These are phyloP conservation scores for Egretta garzetta DNA, from an alignment of 2,113 vertebrate genomes.

Conservation along the genomic window DNA sequence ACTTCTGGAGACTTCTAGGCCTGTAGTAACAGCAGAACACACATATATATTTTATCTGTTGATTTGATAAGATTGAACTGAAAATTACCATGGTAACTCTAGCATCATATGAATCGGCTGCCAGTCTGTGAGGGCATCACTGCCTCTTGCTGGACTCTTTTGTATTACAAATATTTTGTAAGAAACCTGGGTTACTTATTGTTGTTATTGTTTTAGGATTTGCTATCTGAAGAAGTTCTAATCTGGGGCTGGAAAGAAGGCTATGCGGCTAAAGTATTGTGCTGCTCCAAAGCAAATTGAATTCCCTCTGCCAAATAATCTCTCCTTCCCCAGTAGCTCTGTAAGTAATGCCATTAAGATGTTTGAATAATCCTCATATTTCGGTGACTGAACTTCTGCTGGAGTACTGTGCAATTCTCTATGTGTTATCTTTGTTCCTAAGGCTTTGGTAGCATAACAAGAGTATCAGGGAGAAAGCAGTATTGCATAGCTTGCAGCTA, in stretches of 20 bases:
- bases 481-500: neutral
- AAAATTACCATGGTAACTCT: neutral
- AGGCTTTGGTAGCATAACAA: neutral
- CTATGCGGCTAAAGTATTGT: neutral
- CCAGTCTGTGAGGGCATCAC: neutral
- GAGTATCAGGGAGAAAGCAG: neutral
- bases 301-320: neutral
- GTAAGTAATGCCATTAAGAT: conserved; percentile 5
- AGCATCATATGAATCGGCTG: neutral
- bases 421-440: neutral
- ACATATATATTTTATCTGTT: neutral
- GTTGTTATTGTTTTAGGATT: neutral
- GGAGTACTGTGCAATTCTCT: neutral
- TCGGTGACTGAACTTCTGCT: neutral
- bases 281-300: neutral
- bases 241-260: neutral
- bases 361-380: neutral
- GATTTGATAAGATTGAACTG: neutral
- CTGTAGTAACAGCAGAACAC: neutral
- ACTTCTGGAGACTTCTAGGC: neutral
- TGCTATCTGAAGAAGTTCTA: neutral
- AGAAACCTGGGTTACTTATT: neutral
- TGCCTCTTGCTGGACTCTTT: neutral
- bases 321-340: neutral
- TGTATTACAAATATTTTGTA: neutral